Conservation (phyloP, 2,888 invertebrate genomes). For the Melanostoma scalare region DNA sequence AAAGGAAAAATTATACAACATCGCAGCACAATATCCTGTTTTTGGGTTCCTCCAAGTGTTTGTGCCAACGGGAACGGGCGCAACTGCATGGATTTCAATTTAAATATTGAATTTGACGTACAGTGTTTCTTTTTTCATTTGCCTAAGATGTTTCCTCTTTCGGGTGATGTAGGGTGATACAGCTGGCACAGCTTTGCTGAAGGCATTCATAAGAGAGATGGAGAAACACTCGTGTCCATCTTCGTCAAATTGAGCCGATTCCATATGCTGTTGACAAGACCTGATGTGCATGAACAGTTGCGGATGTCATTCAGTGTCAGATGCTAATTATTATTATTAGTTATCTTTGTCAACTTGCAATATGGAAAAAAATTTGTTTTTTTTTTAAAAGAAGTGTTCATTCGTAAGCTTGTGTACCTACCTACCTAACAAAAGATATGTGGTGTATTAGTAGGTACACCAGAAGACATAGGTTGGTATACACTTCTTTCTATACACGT, state of each 20-base stretch:
- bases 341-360: background rate
- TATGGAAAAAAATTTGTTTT: no score
- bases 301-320: constrained; percentile 7
- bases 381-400: no score
- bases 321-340: background rate
- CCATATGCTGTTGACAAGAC: constrained; percentile 17
- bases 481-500: no score
- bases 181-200: constrained; percentile 26
- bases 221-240: constrained; percentile 15
- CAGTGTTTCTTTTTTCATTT: constrained; percentile 28
- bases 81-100: constrained; percentile 62
- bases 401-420: no score
- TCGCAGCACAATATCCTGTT: constrained; percentile 50
- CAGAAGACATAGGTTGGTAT: no score
- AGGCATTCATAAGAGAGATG: background rate
- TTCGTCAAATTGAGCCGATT: constrained; percentile 24
- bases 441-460: no score
- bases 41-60: constrained; percentile 19
- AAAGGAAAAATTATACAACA: constrained; percentile 30
- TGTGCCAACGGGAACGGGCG: constrained; percentile 8
- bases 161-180: constrained; percentile 32
- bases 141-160: constrained; percentile 24
- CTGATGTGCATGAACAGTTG: constrained; percentile 15
- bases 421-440: no score
- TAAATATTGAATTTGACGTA: constrained; percentile 64